Percentiles rank a stretch among this genome's conserved stretches.
Conservation (phyloP, 2,797 vertebrate genomes). For the Tragopan temminckii region DNA sequence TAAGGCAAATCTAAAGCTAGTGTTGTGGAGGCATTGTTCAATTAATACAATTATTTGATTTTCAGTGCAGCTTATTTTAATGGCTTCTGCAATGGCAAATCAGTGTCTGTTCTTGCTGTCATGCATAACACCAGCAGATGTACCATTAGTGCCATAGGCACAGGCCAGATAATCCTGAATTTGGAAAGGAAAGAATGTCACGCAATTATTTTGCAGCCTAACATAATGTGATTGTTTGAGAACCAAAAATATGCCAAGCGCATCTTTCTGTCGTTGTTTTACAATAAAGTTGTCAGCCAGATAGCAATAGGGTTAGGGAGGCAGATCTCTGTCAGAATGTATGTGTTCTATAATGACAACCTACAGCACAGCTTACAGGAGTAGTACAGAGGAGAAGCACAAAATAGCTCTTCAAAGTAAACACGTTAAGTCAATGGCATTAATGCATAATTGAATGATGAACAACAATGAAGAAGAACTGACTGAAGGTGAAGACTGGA, state of each 20-base stretch:
- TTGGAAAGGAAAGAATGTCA: slow-evolving; percentile 53
- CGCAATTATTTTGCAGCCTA: slow-evolving; percentile 57
- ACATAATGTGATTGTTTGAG: slow-evolving; percentile 23
- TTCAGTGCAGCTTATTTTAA: slow-evolving; percentile 27
- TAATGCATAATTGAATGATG: background rate
- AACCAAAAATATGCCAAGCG: slow-evolving; percentile 25
- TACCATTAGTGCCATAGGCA: slow-evolving; percentile 46
- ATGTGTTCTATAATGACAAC: background rate
- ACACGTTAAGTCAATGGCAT: background rate
- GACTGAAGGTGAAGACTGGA: background rate
- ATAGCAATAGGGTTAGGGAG: background rate
- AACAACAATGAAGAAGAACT: background rate
- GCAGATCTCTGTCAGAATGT: background rate
- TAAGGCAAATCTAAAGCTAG: background rate
- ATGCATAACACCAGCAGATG: slow-evolving; percentile 61
- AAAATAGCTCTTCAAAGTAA: background rate
- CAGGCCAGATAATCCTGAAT: slow-evolving; percentile 52
- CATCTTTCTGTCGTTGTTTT: slow-evolving; percentile 31
- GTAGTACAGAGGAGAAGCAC: background rate
- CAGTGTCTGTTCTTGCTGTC: slow-evolving; percentile 38
- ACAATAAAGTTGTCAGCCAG: slow-evolving; percentile 44
- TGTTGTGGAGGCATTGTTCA: background rate
- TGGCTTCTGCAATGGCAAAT: slow-evolving; percentile 35
- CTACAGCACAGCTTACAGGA: background rate
- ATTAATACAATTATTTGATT: slow-evolving; percentile 40